Conservation (phyloP, 2,113 vertebrate genomes). For the Todiramphus chloris region DNA sequence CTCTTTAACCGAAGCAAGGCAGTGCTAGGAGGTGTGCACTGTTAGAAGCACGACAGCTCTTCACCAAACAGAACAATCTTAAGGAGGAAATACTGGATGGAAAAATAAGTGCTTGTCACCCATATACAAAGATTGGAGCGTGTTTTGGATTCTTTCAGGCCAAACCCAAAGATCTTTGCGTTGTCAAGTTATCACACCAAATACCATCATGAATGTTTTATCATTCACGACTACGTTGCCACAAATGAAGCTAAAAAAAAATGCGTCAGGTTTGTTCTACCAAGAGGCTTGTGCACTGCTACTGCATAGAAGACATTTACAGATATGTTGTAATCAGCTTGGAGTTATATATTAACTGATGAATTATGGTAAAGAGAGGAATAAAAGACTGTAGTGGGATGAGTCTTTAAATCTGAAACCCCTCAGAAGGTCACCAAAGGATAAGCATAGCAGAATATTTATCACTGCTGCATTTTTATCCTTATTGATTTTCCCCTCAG, state of each 20-base stretch:
- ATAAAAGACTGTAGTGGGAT: slow-evolving; percentile 47
- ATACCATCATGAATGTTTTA: slow-evolving; percentile 35
- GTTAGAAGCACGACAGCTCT: slow-evolving; percentile 22
- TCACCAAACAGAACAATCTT: slow-evolving; percentile 51
- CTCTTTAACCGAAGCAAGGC: slow-evolving; percentile 57
- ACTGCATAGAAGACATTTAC: slow-evolving; percentile 42
- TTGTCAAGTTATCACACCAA: slow-evolving; percentile 35
- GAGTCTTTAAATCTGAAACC: slow-evolving; percentile 55
- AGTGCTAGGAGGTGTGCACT: slow-evolving; percentile 10
- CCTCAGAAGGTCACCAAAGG: slow-evolving; percentile 55
- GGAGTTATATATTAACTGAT: slow-evolving; percentile 67
- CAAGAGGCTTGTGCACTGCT: background rate
- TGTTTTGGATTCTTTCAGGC: slow-evolving; percentile 65
- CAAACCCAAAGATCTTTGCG: slow-evolving; percentile 41
- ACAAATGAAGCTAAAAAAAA: slow-evolving; percentile 23
- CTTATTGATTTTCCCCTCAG: slow-evolving; percentile 47
- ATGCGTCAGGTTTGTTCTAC: background rate
- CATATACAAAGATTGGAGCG: slow-evolving; percentile 41
- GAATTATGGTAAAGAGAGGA: slow-evolving; percentile 49
- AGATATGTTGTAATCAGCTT: slow-evolving; percentile 66
- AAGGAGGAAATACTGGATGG: slow-evolving; percentile 59
- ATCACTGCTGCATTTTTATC: slow-evolving; percentile 61
- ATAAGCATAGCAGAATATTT: slow-evolving; percentile 58
- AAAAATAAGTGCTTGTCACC: slow-evolving; percentile 60
- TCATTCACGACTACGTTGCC: background rate